A percentile compares a stretch with the other conserved stretches of the same genome.
Conservation (phyloP, 2,113 vertebrate species). For the Talpa occidentalis region DNA sequence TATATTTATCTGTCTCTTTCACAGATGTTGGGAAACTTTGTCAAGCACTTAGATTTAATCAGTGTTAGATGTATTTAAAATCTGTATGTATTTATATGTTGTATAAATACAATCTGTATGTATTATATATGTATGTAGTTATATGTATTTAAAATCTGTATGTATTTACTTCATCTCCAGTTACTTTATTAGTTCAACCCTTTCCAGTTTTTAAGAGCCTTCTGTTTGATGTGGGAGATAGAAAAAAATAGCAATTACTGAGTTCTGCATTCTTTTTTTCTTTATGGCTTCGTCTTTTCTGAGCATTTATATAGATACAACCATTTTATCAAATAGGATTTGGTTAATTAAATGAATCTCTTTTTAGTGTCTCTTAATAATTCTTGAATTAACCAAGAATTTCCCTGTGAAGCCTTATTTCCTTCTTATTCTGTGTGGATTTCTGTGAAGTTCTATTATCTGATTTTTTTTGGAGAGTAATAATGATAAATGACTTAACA, state of each 20-base stretch:
- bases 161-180: not conserved
- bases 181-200: not conserved
- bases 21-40: not conserved
- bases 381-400: constrained; percentile 23
- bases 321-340: not conserved
- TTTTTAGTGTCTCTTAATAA: not conserved
- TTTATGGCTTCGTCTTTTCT: constrained; percentile 2
- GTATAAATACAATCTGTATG: not conserved
- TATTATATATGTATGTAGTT: too few species aligned
- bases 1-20: not conserved
- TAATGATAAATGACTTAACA: not conserved
- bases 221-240: not conserved
- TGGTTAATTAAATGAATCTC: not conserved
- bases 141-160: not conserved
- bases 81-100: too few species aligned
- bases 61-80: not conserved
- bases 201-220: not conserved
- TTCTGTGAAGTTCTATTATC: not conserved
- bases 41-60: not conserved
- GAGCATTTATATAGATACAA: not conserved
- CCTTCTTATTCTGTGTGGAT: not conserved
- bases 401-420: not conserved
- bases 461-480: not conserved
- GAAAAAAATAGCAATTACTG: not conserved
- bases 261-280: not conserved